A percentile compares a stretch with the other conserved stretches of the same genome.
Evolutionary conservation across 2,797 vertebrate species (phyloP).

Genomic region (Aratinga solstitialis): DNA sequence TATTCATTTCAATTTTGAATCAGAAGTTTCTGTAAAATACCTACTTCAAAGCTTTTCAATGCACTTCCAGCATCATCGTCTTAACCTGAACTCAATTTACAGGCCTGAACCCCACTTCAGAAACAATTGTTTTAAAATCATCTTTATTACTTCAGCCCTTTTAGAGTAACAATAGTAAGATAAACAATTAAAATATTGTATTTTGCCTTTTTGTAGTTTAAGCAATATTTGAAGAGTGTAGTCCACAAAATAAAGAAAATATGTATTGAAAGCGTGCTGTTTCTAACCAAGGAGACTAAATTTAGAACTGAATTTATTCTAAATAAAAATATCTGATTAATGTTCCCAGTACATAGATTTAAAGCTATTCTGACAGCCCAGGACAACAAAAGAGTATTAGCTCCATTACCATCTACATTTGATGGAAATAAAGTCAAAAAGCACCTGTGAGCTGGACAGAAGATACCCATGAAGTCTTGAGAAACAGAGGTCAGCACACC

Average conservation of each 20-base stretch:
- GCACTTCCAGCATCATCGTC: neutral
- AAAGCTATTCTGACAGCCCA: neutral
- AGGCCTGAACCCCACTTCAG: neutral
- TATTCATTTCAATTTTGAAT: neutral
- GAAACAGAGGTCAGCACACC: neutral
- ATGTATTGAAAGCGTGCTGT: neutral
- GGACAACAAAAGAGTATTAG: neutral
- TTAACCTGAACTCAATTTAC: neutral
- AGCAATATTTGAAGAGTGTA: neutral
- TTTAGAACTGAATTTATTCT: neutral
- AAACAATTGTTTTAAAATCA: neutral
- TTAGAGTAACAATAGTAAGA: neutral
- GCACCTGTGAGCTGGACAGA: neutral
- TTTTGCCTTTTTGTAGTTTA: neutral
- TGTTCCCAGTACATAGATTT: neutral
- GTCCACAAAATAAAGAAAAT: neutral
- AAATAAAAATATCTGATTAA: neutral
- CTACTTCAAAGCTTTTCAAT: neutral
- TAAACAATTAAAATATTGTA: neutral
- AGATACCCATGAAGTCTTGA: neutral
- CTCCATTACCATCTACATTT: neutral
- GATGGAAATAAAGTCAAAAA: neutral
- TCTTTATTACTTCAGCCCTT: neutral
- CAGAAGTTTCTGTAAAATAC: neutral
- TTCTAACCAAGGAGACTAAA: neutral